Evolutionary conservation across 2,797 vertebrate genomes (phyloP).

Genomic region (Alcedo atthis): DNA sequence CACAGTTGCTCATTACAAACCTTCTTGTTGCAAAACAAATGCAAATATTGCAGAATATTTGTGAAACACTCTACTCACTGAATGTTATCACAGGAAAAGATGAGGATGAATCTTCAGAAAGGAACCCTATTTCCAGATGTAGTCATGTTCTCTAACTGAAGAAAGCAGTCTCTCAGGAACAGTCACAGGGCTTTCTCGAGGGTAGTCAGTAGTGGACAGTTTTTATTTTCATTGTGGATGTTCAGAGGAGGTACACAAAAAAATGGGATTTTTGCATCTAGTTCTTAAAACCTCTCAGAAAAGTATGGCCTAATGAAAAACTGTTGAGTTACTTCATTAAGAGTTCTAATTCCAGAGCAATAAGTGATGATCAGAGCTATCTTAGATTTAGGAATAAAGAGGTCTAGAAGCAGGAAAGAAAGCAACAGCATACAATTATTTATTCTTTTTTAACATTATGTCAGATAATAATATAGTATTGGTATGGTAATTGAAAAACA

Average conservation of each 20-base stretch:
- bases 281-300: not conserved
- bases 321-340: not conserved
- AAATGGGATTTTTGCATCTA: not conserved
- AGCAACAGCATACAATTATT: not conserved
- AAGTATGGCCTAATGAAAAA: not conserved
- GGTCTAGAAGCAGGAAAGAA: not conserved
- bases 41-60: not conserved
- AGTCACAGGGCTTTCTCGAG: not conserved
- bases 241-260: not conserved
- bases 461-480: not conserved
- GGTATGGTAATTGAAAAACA: constrained; percentile 5
- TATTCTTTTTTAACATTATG: not conserved
- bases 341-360: not conserved
- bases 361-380: not conserved
- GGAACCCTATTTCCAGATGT: not conserved
- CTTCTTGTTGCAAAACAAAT: not conserved
- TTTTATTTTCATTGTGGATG: not conserved
- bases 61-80: not conserved
- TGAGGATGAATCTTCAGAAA: not conserved
- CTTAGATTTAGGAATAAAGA: not conserved
- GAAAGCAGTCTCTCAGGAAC: not conserved
- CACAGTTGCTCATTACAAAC: not conserved
- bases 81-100: not conserved
- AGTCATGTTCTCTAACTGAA: not conserved
- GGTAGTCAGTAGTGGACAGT: not conserved